Base-by-base conservation (phyloP, 2,888 invertebrate species). In the Amphipoea oculea region DNA sequence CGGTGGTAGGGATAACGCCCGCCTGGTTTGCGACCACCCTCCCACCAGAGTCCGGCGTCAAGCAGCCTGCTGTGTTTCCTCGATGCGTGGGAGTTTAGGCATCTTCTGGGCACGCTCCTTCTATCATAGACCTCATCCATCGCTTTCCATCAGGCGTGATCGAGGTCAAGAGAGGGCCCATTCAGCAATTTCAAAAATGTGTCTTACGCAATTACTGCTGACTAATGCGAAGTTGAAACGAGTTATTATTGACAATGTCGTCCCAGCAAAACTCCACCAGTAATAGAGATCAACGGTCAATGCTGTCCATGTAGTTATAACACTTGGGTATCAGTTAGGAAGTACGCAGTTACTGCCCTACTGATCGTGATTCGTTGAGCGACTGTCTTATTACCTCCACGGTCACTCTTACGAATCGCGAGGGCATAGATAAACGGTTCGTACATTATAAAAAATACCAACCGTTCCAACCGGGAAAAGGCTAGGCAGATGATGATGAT, bases 281-380 rank as follows among this genome's bases (percentile, higher is more conserved):
- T 71, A 72, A 76, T 69, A 42, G 54, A 77, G 78, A 73, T 63
- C 80, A 86, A 82, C 73, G 80, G 68, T 85, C 87, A 76, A 84
- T 83, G 73, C 65, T 83, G 82, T 79, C 78, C 83, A 45, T 69
- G 45, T 75, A 72, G 67, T 76, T 72, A 74, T 79, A 77, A 79
- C 75, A 73, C 67, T 75, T 29, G 57, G 40, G 74, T 85, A 84
- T 75, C 82, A 79, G 85, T 82, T 86, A 91, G 93, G 93, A 92
- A 92, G 91, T 88, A 78, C 83, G 91, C 90, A 92, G 81, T 92
- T 91, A 73, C 68, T 74, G 87, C 76, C 87, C 87, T 87, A 90
- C 75, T 86, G 87, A 85, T 87, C 84, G 87, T 86, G 92, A 90
- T 92, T 92, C 89, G 89, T 86, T 74, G 76, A 36, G 45, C 74